A percentile compares a stretch with the other conserved stretches of the same genome.
These are phyloP conservation scores for Drosophila suboccidentalis DNA, from an alignment of 2,888 invertebrate species.

Conservation along the genomic window DNA sequence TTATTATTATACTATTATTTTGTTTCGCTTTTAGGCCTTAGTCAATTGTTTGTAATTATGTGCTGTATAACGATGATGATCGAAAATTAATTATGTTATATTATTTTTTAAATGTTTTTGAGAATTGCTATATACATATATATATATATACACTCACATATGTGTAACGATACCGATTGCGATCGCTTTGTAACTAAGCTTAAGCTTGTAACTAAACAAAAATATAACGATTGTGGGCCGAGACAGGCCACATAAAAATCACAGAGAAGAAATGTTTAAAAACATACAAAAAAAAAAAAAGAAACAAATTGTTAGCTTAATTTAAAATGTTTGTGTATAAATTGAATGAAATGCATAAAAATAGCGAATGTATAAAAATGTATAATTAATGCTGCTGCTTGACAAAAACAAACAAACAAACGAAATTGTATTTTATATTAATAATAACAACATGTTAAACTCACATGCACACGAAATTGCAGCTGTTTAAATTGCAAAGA, in stretches of 20 bases:
- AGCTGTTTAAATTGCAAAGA: constrained; percentile 33
- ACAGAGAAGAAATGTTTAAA: constrained; percentile 20
- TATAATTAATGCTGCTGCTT: constrained; percentile 54
- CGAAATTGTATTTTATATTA: constrained; percentile 43
- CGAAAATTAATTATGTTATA: constrained; percentile 67
- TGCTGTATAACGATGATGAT: constrained; percentile 56
- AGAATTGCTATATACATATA: constrained; percentile 39
- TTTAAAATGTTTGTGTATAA: constrained; percentile 38
- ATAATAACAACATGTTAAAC: constrained; percentile 21
- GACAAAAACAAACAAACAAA: constrained; percentile 43
- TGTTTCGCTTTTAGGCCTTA: constrained; percentile 76
- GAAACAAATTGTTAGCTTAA: constrained; percentile 56
- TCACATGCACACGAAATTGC: constrained; percentile 26
- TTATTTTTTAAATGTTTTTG: constrained; percentile 73
- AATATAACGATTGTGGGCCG: constrained; percentile 28
- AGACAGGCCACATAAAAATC: constrained; percentile 18
- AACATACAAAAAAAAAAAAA: constrained; percentile 14
- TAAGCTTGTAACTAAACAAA: constrained; percentile 43
- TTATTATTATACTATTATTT: constrained; percentile 35
- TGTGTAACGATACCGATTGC: constrained; percentile 31
- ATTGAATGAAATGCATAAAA: constrained; percentile 46
- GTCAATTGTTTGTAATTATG: constrained; percentile 73
- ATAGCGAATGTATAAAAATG: constrained; percentile 28
- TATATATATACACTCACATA: constrained; percentile 17
- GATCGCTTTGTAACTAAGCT: constrained; percentile 52